Conservation (phyloP, 2,797 vertebrate genomes). For the Scarus forsteni region DNA sequence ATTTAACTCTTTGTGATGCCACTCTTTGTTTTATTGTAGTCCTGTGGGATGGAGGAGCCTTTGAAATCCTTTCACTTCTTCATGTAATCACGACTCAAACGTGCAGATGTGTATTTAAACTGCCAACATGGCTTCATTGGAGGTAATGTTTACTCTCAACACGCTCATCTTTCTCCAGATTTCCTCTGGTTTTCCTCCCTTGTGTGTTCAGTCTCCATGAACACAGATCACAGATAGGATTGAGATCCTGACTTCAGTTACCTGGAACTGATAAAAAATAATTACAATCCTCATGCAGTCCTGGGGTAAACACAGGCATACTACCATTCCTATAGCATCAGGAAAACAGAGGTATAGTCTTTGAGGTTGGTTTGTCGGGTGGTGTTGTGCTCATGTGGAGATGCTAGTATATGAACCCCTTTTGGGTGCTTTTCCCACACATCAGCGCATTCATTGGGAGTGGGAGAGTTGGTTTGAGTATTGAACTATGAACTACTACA, state of each 20-base stretch:
- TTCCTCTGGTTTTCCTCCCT: constrained; percentile 36
- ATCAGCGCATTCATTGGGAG: constrained; percentile 53
- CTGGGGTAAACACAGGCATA: constrained; percentile 28
- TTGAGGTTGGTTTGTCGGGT: constrained; percentile 21
- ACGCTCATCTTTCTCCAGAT: constrained; percentile 21
- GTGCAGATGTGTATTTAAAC: constrained; percentile 21
- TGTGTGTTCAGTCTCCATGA: constrained; percentile 25
- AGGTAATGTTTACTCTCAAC: constrained; percentile 13
- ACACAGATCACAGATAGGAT: constrained; percentile 45
- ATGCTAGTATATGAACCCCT: constrained; percentile 47
- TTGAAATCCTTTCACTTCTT: constrained; percentile 13
- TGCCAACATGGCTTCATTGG: constrained; percentile 12
- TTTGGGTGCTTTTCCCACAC: constrained; percentile 58
- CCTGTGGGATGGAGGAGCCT: constrained; percentile 10
- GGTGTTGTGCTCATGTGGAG: constrained; percentile 12
- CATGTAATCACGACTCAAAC: constrained; percentile 21
- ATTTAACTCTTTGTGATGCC: constrained; percentile 44
- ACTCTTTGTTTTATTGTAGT: constrained; percentile 27
- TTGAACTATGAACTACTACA: constrained; percentile 80
- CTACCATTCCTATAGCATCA: constrained; percentile 10
- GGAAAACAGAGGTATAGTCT: constrained; percentile 34
- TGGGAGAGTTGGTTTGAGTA: constrained; percentile 53
- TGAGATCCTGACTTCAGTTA: constrained; percentile 60
- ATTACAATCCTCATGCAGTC: no score
- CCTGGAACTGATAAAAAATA: constrained; percentile 71